Base-by-base conservation (phyloP, 2,797 vertebrate species). In the Hephaestus fuliginosus region DNA sequence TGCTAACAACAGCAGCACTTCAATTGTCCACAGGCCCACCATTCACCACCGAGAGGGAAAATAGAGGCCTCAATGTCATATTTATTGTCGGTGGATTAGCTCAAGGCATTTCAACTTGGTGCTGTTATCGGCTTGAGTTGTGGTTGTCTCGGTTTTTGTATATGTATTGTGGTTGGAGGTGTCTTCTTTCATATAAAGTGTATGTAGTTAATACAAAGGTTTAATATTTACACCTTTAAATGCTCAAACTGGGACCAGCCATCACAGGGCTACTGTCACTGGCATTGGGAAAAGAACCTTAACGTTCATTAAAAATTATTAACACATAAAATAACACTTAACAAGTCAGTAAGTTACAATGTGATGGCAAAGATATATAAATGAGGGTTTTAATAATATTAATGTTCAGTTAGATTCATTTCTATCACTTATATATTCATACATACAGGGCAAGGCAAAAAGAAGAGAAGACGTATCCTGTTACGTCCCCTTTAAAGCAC, bases 251-350 rank as follows among this genome's bases (percentile, higher is more conserved):
- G 65, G 55, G 76, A 68, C 30, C 65, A 74, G 67, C 4, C 8
- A 1, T 22, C 18, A 25, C 1, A 18, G 58, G 53, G 4, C 57
- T 61, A 60, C 46, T 43, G 17, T 58, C 68, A 55, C 43, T 72
- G 46, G 25, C 22, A 20, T 67, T 51, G 7, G 53, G 51, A 71
- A 63, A 73, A 51, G 72, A 81, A 72, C 49, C 67, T 78, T 63
- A 58, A 70, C 68, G 75, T 78, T 70, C 75, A 75, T 86, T 67
- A 65, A 83, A 60, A 87, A 73, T 68, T 30, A 74, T 74, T 46
- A 41, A 62, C 43, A 36, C 43, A 46, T 66, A 25, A 25, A 25
- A 25, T 30, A 18, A n/a, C 48, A 66, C 48, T 69, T 85, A 68
- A 72, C 70, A 85, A 83, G 55, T 70, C 46, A 81, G 52, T 41